Percentiles rank a stretch among this genome's conserved stretches.
These are phyloP conservation scores for Acromyrmex echinatior DNA, from an alignment of 1,140 invertebrate genomes.

Conservation along the genomic window DNA sequence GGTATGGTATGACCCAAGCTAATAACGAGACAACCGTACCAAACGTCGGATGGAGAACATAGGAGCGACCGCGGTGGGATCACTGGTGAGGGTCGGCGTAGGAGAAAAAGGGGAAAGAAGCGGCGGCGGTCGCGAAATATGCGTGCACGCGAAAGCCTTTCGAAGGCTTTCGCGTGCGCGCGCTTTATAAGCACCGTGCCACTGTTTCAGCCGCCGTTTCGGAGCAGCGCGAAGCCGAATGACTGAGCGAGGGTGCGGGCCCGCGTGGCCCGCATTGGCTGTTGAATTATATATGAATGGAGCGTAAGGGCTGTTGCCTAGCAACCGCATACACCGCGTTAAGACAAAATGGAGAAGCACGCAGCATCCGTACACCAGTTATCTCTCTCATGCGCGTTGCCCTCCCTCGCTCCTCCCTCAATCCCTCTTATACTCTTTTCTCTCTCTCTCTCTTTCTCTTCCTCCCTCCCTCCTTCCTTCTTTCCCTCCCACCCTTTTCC, in stretches of 20 bases:
- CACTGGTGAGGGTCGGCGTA: slow-evolving; percentile 4
- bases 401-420: slow-evolving; percentile 35
- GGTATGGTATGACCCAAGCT: background rate
- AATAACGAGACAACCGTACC: slow-evolving; percentile 40
- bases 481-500: slow-evolving; percentile 2
- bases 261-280: slow-evolving; percentile 87
- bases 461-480: background rate
- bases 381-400: slow-evolving; percentile 47
- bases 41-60: background rate
- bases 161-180: slow-evolving; percentile 57
- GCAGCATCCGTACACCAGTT: slow-evolving; percentile 72
- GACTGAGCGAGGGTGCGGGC: slow-evolving; percentile 81
- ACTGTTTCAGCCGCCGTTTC: slow-evolving; percentile 80
- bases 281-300: slow-evolving; percentile 87
- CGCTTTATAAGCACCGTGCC: slow-evolving; percentile 68
- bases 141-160: slow-evolving; percentile 65
- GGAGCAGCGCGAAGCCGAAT: slow-evolving; percentile 77
- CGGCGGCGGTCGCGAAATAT: slow-evolving; percentile 64
- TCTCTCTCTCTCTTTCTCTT: background rate
- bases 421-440: background rate
- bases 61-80: slow-evolving; percentile 4
- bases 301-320: slow-evolving; percentile 87
- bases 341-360: slow-evolving; percentile 87
- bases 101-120: slow-evolving; percentile 58
- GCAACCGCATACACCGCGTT: slow-evolving; percentile 86